Evolutionary conservation across 2,888 invertebrate species (phyloP), one percentile per base, ranked within the genome.

Genomic region (Chrysotoxum bicinctum): DNA sequence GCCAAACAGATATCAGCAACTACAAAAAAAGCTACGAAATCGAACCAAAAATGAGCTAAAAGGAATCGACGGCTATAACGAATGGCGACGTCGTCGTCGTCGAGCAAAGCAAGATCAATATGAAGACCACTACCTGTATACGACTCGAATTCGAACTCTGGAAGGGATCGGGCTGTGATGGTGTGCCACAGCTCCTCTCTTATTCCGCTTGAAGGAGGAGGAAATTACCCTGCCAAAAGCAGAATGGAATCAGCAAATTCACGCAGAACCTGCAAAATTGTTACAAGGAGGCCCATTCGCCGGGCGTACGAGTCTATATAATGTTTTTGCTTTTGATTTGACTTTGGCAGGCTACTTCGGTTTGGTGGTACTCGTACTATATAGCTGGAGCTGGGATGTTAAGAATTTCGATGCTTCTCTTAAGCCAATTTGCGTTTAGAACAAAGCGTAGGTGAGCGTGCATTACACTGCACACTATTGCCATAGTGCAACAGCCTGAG

Each of bases 161-260:
- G 66, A 8, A 50, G 19, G 19, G 70, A 76, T 58, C 16, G 16
- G 54, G 32, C 16, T 16, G 16, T 19, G 35, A 37, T 37, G 37
- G 30, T 45, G 16, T 56, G 26, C 32, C 30, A 54, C 26, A 7
- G 40, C 68, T 52, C 21, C 43, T 68, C 60, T 58, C 30, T 62
- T 8, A 32, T 45, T 45, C 30, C 64, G 30, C 32, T 30, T 21
- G 16, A 35, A 68, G 60, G 76, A 81, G 72, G 35, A 85, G 85
- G 81, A 85, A 81, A 85, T 85, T 85, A 81, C 76, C 62, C 81
- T 81, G 85, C 85, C 85, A 85, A 77, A 81, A 81, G 76, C 81
- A 48, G 81, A 85, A 81, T 81, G 81, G 68, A 73, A 81, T 80
- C 85, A 85, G 73, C 32, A 81, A 85, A 73, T 81, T 77, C 85